phyloP scores from a whole-genome alignment of 2,113 vertebrate species.

The Strigops habroptila region DNA sequence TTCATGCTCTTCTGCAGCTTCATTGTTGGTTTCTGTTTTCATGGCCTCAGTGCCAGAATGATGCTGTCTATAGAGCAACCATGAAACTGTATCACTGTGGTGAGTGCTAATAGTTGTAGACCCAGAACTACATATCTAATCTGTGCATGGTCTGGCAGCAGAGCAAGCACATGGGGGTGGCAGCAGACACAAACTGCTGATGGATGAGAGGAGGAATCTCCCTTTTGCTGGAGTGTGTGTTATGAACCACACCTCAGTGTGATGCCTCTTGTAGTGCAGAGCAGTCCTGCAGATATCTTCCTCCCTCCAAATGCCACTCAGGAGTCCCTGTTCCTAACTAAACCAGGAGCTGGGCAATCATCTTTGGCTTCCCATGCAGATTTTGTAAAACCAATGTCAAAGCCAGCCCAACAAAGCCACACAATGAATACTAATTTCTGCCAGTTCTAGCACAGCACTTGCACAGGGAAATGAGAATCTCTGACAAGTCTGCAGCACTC shows the following conservation, averaged over 20 bases:
- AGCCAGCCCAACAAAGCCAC: neutral
- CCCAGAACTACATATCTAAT: neutral
- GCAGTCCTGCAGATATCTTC: neutral
- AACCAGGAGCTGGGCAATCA: neutral
- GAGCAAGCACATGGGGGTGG: neutral
- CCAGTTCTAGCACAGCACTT: neutral
- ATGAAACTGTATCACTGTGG: rapidly evolving
- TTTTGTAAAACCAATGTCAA: neutral
- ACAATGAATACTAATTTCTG: neutral
- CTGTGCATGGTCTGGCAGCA: neutral
- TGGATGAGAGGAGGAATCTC: neutral
- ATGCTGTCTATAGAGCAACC: neutral
- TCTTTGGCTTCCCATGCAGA: neutral
- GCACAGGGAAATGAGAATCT: neutral
- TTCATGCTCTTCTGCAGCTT: neutral
- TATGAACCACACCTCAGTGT: rapidly evolving
- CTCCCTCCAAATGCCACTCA: neutral
- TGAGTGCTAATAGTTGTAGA: neutral
- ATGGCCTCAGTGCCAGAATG: neutral
- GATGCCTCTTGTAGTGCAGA: neutral
- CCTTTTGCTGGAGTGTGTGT: neutral
- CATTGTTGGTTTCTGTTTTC: neutral
- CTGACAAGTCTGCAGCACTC: rapidly evolving
- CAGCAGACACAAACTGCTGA: neutral
- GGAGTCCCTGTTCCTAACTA: neutral